Evolutionary conservation across 2,113 vertebrate genomes (phyloP), one percentile per base, ranked within the genome.

Genomic region (Embiotoca jacksoni): DNA sequence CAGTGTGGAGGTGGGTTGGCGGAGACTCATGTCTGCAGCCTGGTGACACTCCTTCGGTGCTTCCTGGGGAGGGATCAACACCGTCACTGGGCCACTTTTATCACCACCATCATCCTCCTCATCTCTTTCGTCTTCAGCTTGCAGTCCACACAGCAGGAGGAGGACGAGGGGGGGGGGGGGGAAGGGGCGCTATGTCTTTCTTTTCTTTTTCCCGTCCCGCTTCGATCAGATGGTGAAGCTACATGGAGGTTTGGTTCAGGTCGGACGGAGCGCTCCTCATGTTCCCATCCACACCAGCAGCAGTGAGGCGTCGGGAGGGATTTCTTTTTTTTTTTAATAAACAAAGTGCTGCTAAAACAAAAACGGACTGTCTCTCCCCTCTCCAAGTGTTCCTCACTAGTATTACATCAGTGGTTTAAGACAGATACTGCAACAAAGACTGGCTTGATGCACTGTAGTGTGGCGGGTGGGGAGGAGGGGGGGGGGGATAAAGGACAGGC

Each of bases 1-100:
- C 88, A 94, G 92, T 0, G 95, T 93, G 3, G 94, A 95, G 74
- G 93, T 88, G 32, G 94, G 94, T 0, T 92, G 93, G 63, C 93
- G 93, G 64, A 95, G 74, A 81, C 91, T 95, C 94, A 95, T 95
- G 82, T 77, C 91, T 89, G 88, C 87, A 66, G 79, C 76, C 86
- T 37, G 46, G 72, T 30, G 78, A 73, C 81, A 23, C 79, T 84
- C 83, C 73, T 90, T 78, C 23, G 23, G 23, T 86, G 70, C 82
- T 91, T 85, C 80, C 78, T 75, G 74, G 69, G 80, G 78, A 11
- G 77, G 65, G 86, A 82, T 90, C 61, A 75, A 82, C 73, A 32
- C 82, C 41, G 87, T 92, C 85, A 83, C 81, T 84, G 85, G 66
- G 74, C 78, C 59, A 63, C 56, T 73, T 33, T 72, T 16, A 55